Conservation (phyloP, 2,113 vertebrate species). For the Tilapia sparmanii region DNA sequence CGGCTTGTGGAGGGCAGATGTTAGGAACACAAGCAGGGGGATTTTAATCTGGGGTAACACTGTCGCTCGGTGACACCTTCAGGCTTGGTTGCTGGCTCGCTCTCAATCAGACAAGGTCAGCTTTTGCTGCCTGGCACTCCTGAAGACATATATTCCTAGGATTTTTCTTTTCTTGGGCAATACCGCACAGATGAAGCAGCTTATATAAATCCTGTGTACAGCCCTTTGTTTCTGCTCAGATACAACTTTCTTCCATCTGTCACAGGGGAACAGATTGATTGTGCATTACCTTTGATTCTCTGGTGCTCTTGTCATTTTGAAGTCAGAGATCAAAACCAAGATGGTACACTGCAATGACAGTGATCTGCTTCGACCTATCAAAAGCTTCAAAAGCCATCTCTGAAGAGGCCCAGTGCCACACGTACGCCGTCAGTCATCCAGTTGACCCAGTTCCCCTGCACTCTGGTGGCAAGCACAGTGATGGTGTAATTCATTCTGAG, state of each 20-base stretch:
- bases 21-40: neutral
- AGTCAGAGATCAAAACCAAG: slow-evolving; percentile 37
- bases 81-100: neutral
- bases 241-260: slow-evolving; percentile 18
- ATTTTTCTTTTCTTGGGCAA: neutral
- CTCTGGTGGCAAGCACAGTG: slow-evolving; percentile 52
- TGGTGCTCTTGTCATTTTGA: slow-evolving; percentile 25
- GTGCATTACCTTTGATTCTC: slow-evolving; percentile 32
- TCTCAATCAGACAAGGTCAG: slow-evolving; percentile 36
- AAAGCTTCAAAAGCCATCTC: slow-evolving; percentile 15
- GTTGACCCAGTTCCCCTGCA: slow-evolving; percentile 68
- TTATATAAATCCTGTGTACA: slow-evolving; percentile 32
- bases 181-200: slow-evolving; percentile 4
- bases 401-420: slow-evolving; percentile 8
- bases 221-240: slow-evolving; percentile 44
- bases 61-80: slow-evolving; percentile 16
- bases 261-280: slow-evolving; percentile 22
- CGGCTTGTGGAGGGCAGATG: neutral
- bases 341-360: slow-evolving; percentile 25
- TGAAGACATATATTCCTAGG: neutral
- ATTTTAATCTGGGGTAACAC: slow-evolving; percentile 9
- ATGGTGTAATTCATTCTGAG: slow-evolving; percentile 62
- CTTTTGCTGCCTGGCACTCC: neutral
- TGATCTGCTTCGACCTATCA: slow-evolving; percentile 45
- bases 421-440: slow-evolving; percentile 30